A percentile compares a stretch with the other conserved stretches of the same genome.
Conservation (phyloP, 2,797 vertebrate species). For the Syngnathus acus region DNA sequence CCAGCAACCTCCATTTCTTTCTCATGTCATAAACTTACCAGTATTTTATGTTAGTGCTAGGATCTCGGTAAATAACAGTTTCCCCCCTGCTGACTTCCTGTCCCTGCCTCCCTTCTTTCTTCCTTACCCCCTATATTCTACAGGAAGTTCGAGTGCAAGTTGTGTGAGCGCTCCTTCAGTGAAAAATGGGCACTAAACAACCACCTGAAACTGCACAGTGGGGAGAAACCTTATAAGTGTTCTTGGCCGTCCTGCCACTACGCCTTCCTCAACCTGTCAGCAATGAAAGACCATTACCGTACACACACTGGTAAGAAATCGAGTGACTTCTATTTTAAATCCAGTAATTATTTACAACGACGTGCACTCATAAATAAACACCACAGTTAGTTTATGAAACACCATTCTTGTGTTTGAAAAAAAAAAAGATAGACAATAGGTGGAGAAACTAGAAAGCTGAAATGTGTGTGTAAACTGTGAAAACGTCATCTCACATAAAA, state of each 20-base stretch:
- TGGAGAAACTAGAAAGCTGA: constrained; percentile 34
- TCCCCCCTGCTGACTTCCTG: background rate
- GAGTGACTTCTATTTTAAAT: background rate
- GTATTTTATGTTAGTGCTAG: constrained; percentile 54
- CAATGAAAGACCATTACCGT: constrained; percentile 97
- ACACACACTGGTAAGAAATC: constrained; percentile 88
- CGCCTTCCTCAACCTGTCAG: constrained; percentile 91
- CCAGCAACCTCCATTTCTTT: constrained; percentile 47
- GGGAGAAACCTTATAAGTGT: constrained; percentile 94
- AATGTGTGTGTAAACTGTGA: constrained; percentile 55
- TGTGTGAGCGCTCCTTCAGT: constrained; percentile 92
- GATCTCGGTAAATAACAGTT: constrained; percentile 59
- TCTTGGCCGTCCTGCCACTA: constrained; percentile 95
- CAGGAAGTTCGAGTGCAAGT: constrained; percentile 92
- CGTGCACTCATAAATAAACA: constrained; percentile 19
- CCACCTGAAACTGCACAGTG: constrained; percentile 97
- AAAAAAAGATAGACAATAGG: constrained; percentile 26
- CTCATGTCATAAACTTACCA: constrained; percentile 47
- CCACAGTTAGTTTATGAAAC: constrained; percentile 6
- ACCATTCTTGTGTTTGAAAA: constrained; percentile 35
- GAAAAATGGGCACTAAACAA: constrained; percentile 99
- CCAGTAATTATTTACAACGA: background rate
- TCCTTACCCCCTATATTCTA: constrained; percentile 16
- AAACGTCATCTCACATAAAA: constrained; percentile 61
- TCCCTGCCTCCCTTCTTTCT: constrained; percentile 1